Conservation (phyloP, 2,888 invertebrate genomes). For the Alentia gelatinosa region DNA sequence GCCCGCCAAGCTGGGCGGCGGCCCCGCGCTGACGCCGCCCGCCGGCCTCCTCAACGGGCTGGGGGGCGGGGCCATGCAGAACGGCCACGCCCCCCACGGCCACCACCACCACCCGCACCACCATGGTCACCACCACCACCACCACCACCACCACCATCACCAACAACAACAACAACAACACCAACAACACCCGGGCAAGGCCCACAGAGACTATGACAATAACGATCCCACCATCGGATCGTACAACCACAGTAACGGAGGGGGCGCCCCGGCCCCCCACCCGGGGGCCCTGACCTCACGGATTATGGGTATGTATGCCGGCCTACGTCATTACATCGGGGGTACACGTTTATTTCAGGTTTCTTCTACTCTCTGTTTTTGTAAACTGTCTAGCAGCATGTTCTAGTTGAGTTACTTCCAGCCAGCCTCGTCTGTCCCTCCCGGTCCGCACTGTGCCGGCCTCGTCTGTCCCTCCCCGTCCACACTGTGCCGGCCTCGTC, state of each 20-base stretch:
- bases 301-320: conserved; percentile 41
- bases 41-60: too few relatives aligned
- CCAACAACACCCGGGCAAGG: not conserved
- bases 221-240: conserved; percentile 37
- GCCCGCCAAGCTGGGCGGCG: not conserved
- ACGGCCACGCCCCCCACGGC: not conserved
- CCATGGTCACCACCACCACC: not conserved
- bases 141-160: not conserved
- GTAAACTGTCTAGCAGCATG: too few relatives aligned
- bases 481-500: too few relatives aligned
- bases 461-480: too few relatives aligned
- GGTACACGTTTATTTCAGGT: too few relatives aligned
- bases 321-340: too few relatives aligned
- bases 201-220: conserved; percentile 30
- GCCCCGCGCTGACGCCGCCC: too few relatives aligned
- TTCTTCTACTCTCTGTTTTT: too few relatives aligned
- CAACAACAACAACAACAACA: not conserved
- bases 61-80: not conserved
- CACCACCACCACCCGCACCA: conserved; percentile 8
- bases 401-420: too few relatives aligned
- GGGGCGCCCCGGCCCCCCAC: not conserved
- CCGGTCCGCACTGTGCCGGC: too few relatives aligned
- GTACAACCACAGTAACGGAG: not conserved
- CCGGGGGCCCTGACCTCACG: not conserved
- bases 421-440: too few relatives aligned